Conservation (phyloP, 2,888 invertebrate species). For the Laspeyria flexula region DNA sequence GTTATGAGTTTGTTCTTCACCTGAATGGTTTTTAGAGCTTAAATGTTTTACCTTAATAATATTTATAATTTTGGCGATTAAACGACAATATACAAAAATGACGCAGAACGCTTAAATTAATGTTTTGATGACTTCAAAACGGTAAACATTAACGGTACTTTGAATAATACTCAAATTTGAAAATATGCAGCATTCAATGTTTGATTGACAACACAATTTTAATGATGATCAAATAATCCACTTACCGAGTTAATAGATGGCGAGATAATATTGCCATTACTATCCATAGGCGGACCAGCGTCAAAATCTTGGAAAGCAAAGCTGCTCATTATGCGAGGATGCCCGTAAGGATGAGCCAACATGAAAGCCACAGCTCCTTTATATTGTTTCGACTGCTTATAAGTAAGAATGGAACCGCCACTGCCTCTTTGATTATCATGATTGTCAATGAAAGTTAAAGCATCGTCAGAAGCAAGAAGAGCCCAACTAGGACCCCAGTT, state of each 20-base stretch:
- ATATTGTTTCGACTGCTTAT: conserved; percentile 88
- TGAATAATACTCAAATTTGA: too few species aligned
- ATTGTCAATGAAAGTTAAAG: conserved; percentile 94
- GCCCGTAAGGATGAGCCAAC: conserved; percentile 94
- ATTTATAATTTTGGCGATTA: too few species aligned
- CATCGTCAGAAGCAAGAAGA: conserved; percentile 85
- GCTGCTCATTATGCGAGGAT: conserved; percentile 94
- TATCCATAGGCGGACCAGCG: conserved; percentile 90
- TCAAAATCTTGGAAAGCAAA: conserved; percentile 89
- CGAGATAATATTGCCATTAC: conserved; percentile 86
- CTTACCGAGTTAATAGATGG: conserved; percentile 87
- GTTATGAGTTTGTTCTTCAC: not conserved
- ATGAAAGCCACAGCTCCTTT: conserved; percentile 94
- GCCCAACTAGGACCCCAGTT: conserved; percentile 90
- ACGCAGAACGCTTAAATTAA: too few species aligned
- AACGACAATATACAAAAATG: too few species aligned
- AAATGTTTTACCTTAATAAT: too few species aligned
- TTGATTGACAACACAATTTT: not conserved
- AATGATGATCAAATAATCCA: conserved; percentile 20
- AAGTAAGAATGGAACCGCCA: conserved; percentile 87
- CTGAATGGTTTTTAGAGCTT: not conserved
- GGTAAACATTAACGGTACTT: too few species aligned
- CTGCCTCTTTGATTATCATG: conserved; percentile 96
- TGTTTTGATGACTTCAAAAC: too few species aligned
- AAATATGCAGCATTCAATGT: too few species aligned